These are phyloP conservation scores for Trichomycterus rosablanca DNA, from an alignment of 2,113 vertebrate species.

Conservation along the genomic window DNA sequence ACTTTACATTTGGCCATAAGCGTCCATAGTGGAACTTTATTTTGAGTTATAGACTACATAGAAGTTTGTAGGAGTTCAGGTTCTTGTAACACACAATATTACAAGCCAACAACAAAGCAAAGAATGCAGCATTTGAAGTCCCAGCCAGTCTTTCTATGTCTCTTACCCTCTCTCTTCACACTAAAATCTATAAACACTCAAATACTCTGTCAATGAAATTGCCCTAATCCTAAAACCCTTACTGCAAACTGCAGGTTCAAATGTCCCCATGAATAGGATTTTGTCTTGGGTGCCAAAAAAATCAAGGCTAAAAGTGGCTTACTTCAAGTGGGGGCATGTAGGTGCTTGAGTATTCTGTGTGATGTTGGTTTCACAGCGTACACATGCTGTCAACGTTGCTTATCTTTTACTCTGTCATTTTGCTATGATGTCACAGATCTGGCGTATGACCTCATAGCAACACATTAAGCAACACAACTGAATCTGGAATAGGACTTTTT, in stretches of 20 bases:
- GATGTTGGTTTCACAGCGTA: constrained; percentile 43
- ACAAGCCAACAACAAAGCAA: constrained; percentile 22
- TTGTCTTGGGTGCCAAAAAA: constrained; percentile 50
- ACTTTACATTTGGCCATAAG: too few species aligned
- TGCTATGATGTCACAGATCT: constrained; percentile 51
- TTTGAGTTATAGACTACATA: too few species aligned
- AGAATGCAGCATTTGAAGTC: constrained; percentile 18
- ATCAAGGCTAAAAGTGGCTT: constrained; percentile 47
- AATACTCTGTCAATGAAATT: neutral
- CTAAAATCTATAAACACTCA: constrained; percentile 3
- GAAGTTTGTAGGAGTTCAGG: too few species aligned
- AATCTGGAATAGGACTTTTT: too few species aligned
- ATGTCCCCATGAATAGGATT: constrained; percentile 43
- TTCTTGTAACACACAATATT: too few species aligned
- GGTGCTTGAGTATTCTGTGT: constrained; percentile 43
- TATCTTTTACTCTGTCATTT: constrained; percentile 26
- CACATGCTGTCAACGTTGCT: constrained; percentile 47
- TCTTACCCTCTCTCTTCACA: neutral
- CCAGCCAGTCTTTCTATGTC: neutral
- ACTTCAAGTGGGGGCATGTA: constrained; percentile 59
- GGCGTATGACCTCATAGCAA: constrained; percentile 55
- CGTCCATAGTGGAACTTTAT: too few species aligned
- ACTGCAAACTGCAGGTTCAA: constrained; percentile 37
- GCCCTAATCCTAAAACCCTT: constrained; percentile 11
- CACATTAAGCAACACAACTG: neutral